These are phyloP conservation scores for Cladopsammia gracilis DNA, from an alignment of 64 coral and sea anemone genomes.

Conservation along the genomic window DNA sequence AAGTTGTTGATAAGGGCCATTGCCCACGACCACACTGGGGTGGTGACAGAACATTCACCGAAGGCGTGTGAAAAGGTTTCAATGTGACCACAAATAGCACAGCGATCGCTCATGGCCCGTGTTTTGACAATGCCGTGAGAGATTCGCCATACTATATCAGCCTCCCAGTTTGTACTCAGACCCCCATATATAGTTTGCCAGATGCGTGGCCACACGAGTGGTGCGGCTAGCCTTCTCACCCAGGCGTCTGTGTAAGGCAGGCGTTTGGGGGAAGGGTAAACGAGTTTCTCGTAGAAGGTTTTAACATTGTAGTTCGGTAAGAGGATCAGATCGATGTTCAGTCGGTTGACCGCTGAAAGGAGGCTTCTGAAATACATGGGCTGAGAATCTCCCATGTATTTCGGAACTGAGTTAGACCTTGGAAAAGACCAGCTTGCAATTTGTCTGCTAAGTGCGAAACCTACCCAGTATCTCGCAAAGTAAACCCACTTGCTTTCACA, in stretches of 20 bases:
- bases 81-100: too few species aligned
- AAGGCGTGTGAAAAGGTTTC: too few species aligned
- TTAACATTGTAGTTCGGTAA: neutral
- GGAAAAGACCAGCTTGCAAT: neutral
- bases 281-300: slow-evolving; percentile 22
- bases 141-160: too few species aligned
- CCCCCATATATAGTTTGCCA: too few species aligned
- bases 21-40: neutral
- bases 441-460: neutral
- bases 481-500: too few species aligned
- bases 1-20: neutral
- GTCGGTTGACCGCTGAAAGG: neutral
- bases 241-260: neutral
- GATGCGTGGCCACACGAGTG: too few species aligned
- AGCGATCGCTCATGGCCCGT: too few species aligned
- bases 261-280: neutral
- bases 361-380: neutral
- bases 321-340: neutral
- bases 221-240: too few species aligned
- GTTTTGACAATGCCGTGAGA: too few species aligned
- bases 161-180: too few species aligned
- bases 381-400: neutral
- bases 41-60: too few species aligned
- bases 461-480: too few species aligned
- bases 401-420: neutral